Percentiles rank a stretch among this genome's conserved stretches.
Evolutionary conservation across 2,888 invertebrate species (phyloP).

Genomic region (Brenthis daphne): DNA sequence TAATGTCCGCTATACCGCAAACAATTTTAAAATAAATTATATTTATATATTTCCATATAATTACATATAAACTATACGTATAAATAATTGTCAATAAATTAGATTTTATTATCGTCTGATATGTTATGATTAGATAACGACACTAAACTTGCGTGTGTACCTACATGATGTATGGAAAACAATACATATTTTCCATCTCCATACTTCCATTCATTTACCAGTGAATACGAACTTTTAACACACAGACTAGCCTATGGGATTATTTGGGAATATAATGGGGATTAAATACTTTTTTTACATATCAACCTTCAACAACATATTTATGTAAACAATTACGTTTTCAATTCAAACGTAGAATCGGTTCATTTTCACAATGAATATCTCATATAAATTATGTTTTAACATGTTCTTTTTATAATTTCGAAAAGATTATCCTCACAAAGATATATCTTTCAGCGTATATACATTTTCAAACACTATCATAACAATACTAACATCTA

Average conservation of each 20-base stretch:
- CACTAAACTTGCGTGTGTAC: slow-evolving; percentile 13
- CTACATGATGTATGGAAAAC: slow-evolving; percentile 12
- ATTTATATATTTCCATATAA: slow-evolving; percentile 44
- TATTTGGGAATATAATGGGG: slow-evolving; percentile 59
- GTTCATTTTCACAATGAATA: slow-evolving; percentile 10
- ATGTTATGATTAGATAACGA: slow-evolving; percentile 52
- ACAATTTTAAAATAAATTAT: slow-evolving; percentile 69
- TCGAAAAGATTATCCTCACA: slow-evolving; percentile 26
- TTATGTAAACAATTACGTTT: slow-evolving; percentile 53
- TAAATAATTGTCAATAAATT: slow-evolving; percentile 52
- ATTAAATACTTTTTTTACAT: slow-evolving; percentile 71
- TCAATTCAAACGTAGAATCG: slow-evolving; percentile 28
- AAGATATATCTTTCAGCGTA: slow-evolving; percentile 27
- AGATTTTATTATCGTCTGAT: slow-evolving; percentile 68
- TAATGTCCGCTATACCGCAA: slow-evolving; percentile 72
- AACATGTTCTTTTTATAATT: slow-evolving; percentile 23
- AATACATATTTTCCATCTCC: slow-evolving; percentile 15
- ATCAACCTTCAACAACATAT: slow-evolving; percentile 74
- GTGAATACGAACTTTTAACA: slow-evolving; percentile 17
- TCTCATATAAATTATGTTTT: slow-evolving; percentile 17
- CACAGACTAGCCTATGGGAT: slow-evolving; percentile 56
- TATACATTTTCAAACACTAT: slow-evolving; percentile 37
- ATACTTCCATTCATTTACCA: slow-evolving; percentile 13
- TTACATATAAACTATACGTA: slow-evolving; percentile 48
- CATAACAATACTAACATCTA: slow-evolving; percentile 32